Base-by-base conservation (phyloP, 2,888 invertebrate genomes). In the Mesorhabditis sp. region DNA sequence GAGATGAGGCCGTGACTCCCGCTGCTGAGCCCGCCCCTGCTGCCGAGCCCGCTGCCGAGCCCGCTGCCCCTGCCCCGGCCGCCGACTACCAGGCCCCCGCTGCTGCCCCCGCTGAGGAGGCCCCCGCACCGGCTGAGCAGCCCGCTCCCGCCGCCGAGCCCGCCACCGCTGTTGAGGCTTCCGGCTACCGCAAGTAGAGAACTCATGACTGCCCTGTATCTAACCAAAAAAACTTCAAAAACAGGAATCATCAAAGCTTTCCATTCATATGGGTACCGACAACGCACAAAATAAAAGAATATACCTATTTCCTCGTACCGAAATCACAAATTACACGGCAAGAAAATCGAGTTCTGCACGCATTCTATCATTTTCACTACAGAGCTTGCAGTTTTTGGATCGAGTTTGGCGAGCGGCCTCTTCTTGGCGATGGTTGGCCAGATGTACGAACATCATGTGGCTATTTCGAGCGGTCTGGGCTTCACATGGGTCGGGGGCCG, bases 1-100 rank as follows among this genome's bases (percentile, higher is more conserved):
- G 77, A 62, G 77, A 77, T 65, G 77, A 77, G 62, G 70, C 73
- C 43, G 69, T 70, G 4, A 72, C 72, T 43, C 74, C 75, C 4
- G 72, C 68, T 13, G 73, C 72, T 3, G 74, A 1, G 1, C 10
- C 58, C n/a, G 58, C 58, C 58, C 58, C 58, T 13, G 58, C 58
- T 50, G 10, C 58, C 7, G 58, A 10, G 7, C 58, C 58, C 7
- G 28, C 28, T 28, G 58, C 7, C 10, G 58, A 50, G 58, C 10
- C 58, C 58, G 10, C 58, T 28, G 58, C 58, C n/a, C 58, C 58
- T 2, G 58, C 58, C n/a, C 58, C 58, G n/a, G 58, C 58, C 58
- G 58, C 58, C 2, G 58, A 50, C 7, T 10, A 10, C 58, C 10
- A 50, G 58, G 58, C 58, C 58, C 58, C 58, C 7, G 58, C 58